A percentile compares a stretch with the other conserved stretches of the same genome.
Evolutionary conservation across 2,113 vertebrate genomes (phyloP).

Genomic region (Scomber colias): DNA sequence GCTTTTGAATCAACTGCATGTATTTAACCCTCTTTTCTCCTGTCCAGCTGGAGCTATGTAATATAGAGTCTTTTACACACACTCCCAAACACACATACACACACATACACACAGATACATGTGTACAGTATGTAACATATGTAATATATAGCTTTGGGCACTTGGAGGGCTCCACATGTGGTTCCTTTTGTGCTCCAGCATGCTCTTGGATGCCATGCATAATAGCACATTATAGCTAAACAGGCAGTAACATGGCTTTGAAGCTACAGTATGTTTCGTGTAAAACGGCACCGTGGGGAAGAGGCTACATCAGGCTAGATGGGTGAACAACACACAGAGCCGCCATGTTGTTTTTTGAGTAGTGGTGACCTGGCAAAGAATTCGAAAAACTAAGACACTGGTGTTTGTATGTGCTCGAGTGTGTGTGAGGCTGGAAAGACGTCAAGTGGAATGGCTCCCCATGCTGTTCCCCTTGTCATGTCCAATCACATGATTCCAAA

Average conservation of each 20-base stretch:
- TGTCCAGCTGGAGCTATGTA: constrained; percentile 47
- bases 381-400: constrained; percentile 26
- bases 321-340: constrained; percentile 39
- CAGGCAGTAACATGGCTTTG: constrained; percentile 76
- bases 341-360: constrained; percentile 38
- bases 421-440: not conserved
- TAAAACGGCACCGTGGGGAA: constrained; percentile 58
- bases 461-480: constrained; percentile 48
- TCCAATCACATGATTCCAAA: constrained; percentile 67
- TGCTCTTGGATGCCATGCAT: constrained; percentile 72
- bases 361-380: constrained; percentile 26
- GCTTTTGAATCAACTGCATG: constrained; percentile 57
- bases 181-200: constrained; percentile 70
- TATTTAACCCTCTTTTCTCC: constrained; percentile 51
- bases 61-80: constrained; percentile 19
- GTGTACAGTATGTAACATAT: constrained; percentile 68
- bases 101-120: constrained; percentile 32
- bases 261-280: constrained; percentile 72
- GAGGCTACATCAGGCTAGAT: constrained; percentile 54
- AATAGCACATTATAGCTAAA: constrained; percentile 78
- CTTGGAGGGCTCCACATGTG: constrained; percentile 72
- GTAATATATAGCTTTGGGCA: constrained; percentile 75
- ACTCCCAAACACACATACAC: constrained; percentile 33
- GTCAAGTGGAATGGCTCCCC: constrained; percentile 17
- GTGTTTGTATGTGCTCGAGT: constrained; percentile 6